Percentiles rank a stretch among this genome's conserved stretches.
These are phyloP conservation scores for Australoheros scitulus DNA, from an alignment of 2,113 vertebrate species.

Conservation along the genomic window DNA sequence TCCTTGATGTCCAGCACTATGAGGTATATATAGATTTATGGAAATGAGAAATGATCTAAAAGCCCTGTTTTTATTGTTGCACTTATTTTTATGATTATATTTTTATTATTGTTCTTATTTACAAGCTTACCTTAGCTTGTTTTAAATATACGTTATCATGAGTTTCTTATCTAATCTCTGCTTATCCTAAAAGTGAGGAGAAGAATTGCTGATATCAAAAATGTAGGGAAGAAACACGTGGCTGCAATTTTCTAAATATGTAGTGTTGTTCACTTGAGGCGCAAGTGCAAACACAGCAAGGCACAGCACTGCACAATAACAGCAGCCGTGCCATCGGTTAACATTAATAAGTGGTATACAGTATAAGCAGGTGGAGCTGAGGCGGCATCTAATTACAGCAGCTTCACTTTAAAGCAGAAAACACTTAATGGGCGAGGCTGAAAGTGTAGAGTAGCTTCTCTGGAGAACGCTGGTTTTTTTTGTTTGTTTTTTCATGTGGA, in stretches of 20 bases:
- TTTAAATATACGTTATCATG: neutral
- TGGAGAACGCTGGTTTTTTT: neutral
- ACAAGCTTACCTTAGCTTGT: neutral
- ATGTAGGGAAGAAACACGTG: neutral
- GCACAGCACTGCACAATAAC: neutral
- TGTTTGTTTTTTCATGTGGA: neutral
- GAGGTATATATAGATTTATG: neutral
- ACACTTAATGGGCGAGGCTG: slow-evolving; percentile 11
- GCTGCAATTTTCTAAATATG: neutral
- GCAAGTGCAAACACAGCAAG: neutral
- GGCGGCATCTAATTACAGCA: neutral
- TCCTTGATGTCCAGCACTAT: slow-evolving; percentile 24
- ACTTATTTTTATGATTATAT: neutral
- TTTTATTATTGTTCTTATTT: neutral
- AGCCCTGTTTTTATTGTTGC: slow-evolving; percentile 13
- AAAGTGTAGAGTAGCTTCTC: slow-evolving; percentile 4
- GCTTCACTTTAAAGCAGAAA: slow-evolving; percentile 10
- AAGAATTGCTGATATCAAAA: neutral
- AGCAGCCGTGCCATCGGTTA: neutral
- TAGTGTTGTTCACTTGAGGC: neutral
- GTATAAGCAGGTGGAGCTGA: slow-evolving; percentile 2
- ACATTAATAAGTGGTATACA: neutral
- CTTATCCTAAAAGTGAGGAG: neutral
- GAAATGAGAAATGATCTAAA: slow-evolving; percentile 10
- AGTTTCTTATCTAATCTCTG: neutral